Evolutionary conservation across 2,888 invertebrate genomes (phyloP).

Genomic region (Drosophila cracens): DNA sequence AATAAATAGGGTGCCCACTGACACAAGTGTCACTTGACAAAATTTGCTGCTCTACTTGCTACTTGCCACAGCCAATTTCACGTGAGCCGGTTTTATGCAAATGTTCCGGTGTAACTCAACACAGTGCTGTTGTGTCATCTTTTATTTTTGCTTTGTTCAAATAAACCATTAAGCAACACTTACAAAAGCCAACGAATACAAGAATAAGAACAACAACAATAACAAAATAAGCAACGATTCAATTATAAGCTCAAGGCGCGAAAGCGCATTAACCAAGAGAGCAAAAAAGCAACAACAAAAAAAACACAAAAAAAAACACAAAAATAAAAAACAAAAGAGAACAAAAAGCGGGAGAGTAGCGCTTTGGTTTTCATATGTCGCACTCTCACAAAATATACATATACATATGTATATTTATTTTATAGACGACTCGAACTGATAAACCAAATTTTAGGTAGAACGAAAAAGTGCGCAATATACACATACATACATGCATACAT

Average conservation of each 20-base stretch:
- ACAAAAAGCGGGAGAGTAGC: conserved; percentile 15
- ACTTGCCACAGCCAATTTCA: conserved; percentile 14
- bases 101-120: conserved; percentile 16
- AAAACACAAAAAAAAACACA: conserved; percentile 10
- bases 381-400: conserved; percentile 11
- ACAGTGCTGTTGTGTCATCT: conserved; percentile 1
- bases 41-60: conserved; percentile 16
- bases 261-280: conserved; percentile 36
- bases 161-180: conserved; percentile 28
- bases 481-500: neutral
- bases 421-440: conserved; percentile 40
- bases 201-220: conserved; percentile 9
- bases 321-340: conserved; percentile 6
- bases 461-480: conserved; percentile 12
- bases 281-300: conserved; percentile 5
- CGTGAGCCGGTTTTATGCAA: conserved; percentile 34
- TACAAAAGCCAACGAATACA: neutral
- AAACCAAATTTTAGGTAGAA: conserved; percentile 31
- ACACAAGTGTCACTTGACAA: conserved; percentile 30
- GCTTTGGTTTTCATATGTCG: conserved; percentile 7
- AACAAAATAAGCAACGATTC: conserved; percentile 2
- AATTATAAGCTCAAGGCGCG: conserved; percentile 45
- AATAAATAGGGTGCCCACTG: conserved; percentile 30
- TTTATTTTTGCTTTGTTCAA: conserved; percentile 12
- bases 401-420: conserved; percentile 5